Evolutionary conservation across 2,113 vertebrate genomes (phyloP).

Genomic region (Myxocyprinus asiaticus): DNA sequence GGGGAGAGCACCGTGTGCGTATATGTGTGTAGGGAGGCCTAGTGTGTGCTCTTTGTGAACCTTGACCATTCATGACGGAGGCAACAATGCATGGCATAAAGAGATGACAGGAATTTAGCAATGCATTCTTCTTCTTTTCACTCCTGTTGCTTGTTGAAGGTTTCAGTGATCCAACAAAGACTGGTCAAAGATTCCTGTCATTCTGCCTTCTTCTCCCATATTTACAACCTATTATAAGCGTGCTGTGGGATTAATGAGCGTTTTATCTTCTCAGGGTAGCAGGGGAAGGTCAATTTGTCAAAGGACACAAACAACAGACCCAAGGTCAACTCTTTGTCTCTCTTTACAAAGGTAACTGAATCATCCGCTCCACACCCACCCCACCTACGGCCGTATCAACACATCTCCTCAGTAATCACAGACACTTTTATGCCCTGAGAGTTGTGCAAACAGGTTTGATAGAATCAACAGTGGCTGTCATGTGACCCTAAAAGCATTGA

Average conservation of each 20-base stretch:
- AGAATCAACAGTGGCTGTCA: constrained; percentile 50
- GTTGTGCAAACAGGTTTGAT: constrained; percentile 54
- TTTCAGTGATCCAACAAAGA: constrained; percentile 1
- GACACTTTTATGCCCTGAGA: constrained; percentile 50
- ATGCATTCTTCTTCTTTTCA: constrained; percentile 54
- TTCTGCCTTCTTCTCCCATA: constrained; percentile 27
- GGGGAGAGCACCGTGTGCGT: constrained; percentile 62
- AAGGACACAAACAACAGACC: constrained; percentile 49
- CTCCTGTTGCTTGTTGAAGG: background rate
- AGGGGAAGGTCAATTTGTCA: constrained; percentile 45
- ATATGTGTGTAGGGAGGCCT: constrained; percentile 38
- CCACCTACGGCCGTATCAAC: constrained; percentile 50
- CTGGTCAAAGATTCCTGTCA: constrained; percentile 30
- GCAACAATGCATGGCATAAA: constrained; percentile 68
- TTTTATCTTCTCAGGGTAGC: constrained; percentile 54
- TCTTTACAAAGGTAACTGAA: constrained; percentile 42
- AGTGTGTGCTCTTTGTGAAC: constrained; percentile 64
- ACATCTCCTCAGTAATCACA: constrained; percentile 52
- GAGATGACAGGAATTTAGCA: constrained; percentile 56
- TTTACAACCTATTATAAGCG: constrained; percentile 36
- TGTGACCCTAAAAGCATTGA: constrained; percentile 35
- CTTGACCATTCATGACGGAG: constrained; percentile 64
- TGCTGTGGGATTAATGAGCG: constrained; percentile 55
- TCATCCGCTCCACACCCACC: constrained; percentile 57
- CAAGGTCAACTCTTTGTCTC: constrained; percentile 50